These are phyloP conservation scores for Aspidoscelis tigris DNA, from an alignment of 2,113 vertebrate species.

Conservation along the genomic window DNA sequence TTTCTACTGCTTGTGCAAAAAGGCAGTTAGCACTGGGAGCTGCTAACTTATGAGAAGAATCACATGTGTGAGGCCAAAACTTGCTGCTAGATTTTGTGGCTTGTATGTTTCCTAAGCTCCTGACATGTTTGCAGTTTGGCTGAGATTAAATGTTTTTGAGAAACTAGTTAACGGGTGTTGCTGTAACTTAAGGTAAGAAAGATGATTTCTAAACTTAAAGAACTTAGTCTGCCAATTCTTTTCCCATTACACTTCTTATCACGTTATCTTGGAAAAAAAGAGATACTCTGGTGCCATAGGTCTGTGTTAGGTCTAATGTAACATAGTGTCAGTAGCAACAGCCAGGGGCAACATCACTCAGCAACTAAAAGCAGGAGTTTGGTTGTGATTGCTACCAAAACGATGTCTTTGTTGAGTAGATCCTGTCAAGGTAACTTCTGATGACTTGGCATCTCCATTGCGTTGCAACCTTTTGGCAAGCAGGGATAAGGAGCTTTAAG, in stretches of 20 bases:
- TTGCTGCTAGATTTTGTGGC: constrained; percentile 32
- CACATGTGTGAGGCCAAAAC: neutral
- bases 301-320: constrained; percentile 8
- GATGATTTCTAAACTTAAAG: neutral
- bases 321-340: neutral
- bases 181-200: neutral
- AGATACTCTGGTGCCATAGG: constrained; percentile 6
- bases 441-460: neutral
- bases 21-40: neutral
- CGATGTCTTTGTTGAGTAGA: neutral
- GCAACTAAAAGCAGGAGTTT: neutral
- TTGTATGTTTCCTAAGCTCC: neutral
- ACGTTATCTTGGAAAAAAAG: constrained; percentile 32
- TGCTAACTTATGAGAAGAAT: neutral
- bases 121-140: neutral
- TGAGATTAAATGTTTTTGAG: neutral
- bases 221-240: neutral
- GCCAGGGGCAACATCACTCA: constrained; percentile 7
- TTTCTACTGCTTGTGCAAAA: too few species aligned
- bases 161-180: neutral
- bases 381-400: constrained; percentile 20
- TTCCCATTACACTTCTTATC: neutral
- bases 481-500: neutral
- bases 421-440: neutral
- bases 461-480: neutral